Evolutionary conservation across 2,797 vertebrate species (phyloP).

Genomic region (Etheostoma nigrum): DNA sequence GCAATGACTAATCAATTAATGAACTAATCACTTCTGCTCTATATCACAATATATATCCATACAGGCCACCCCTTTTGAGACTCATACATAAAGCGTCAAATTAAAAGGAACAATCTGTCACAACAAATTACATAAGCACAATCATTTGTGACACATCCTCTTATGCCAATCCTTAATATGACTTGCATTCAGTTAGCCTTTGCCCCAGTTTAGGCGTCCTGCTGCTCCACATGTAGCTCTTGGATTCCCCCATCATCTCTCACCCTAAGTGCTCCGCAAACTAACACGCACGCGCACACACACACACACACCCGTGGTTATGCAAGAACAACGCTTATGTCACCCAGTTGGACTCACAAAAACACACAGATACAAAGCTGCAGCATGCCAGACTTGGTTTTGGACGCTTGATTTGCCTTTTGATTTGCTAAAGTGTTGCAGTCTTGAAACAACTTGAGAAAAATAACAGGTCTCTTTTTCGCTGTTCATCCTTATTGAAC

Average conservation of each 20-base stretch:
- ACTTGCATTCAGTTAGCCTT: constrained; percentile 67
- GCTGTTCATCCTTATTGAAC: constrained; percentile 12
- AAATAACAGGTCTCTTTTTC: constrained; percentile 41
- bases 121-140: not conserved
- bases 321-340: constrained; percentile 59
- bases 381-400: constrained; percentile 21
- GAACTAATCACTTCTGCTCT: not conserved
- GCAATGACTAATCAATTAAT: not conserved
- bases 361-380: constrained; percentile 32
- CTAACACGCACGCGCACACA: not conserved
- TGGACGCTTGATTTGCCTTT: constrained; percentile 26
- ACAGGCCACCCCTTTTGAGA: too few species aligned
- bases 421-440: constrained; percentile 7
- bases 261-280: constrained; percentile 5
- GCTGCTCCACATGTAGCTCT: constrained; percentile 36
- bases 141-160: not conserved
- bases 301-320: constrained; percentile 22
- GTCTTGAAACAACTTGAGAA: constrained; percentile 39
- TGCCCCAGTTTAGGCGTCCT: constrained; percentile 54
- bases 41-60: not conserved
- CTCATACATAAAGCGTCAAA: not conserved
- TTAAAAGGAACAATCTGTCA: not conserved
- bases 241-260: constrained; percentile 29
- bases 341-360: constrained; percentile 30
- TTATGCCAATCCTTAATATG: constrained; percentile 35